Evolutionary conservation across 2,113 vertebrate species (phyloP), one percentile per base, ranked within the genome.

Genomic region (Hypocryptadius cinnamomeus): DNA sequence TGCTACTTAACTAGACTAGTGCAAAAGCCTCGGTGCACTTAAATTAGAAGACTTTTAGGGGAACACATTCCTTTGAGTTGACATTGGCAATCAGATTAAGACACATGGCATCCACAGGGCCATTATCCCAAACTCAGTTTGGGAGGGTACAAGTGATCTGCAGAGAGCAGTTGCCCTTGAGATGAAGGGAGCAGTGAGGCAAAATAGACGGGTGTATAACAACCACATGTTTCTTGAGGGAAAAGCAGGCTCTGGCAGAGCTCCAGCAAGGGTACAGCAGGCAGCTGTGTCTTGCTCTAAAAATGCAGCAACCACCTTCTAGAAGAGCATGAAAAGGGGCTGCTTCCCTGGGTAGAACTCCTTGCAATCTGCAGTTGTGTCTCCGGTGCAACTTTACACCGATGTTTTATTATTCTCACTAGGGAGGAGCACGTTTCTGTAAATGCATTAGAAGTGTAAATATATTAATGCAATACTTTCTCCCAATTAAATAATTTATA

Each of bases 401-500:
- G 1, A 30, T 37, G 64, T 64, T 96, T 95, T 96, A 90, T 79
- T 96, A 64, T 56, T 87, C 91, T 81, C 94, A 4, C 94, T 15
- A 66, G 57, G 85, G 96, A 95, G 79, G 79, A 97, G 85, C 71
- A 94, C 28, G 90, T 92, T 94, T 95, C 79, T 77, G 47, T 76
- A 96, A 97, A 95, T 87, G 95, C 87, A 96, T 84, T 92, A 73
- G 73, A 92, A 96, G 74, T 93, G 94, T 96, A 97, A 95, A 95
- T 97, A 97, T 96, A 97, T 98, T 98, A 97, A 97, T 97, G 97
- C 90, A 97, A 97, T 96, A 96, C 74, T 97, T 97, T 97, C 91
- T 94, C 94, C 82, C 96, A 97, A 97, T 97, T 97, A 92, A 80
- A 96, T 95, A 72, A 96, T 96, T 92, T 94, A 95, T 91, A 65